Conservation (phyloP, 2,888 invertebrate genomes). For the Tetranychus piercei region DNA sequence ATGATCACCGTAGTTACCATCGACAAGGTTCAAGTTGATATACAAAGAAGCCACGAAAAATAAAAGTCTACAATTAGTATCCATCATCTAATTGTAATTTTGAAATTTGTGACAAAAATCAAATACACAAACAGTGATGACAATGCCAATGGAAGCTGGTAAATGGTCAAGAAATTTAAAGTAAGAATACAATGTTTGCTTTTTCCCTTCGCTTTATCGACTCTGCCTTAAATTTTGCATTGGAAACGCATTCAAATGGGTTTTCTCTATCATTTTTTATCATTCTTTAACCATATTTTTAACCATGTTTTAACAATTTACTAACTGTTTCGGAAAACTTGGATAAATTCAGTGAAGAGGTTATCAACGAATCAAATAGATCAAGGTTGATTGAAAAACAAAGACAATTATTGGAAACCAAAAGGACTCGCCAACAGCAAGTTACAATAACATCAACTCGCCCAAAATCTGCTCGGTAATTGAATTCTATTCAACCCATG, state of each 20-base stretch:
- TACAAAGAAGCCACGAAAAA: no score
- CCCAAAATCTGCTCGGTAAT: constrained; percentile 5
- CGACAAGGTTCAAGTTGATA: neutral
- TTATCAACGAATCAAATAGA: constrained; percentile 20
- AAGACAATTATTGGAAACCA: constrained; percentile 21
- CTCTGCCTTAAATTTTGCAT: neutral
- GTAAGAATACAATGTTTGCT: constrained; percentile 11
- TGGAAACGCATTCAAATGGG: neutral
- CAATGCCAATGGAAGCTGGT: neutral
- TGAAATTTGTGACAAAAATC: neutral
- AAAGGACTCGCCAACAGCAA: constrained; percentile 21
- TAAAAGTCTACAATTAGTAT: no score
- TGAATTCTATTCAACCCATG: neutral
- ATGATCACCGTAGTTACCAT: neutral
- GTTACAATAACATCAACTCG: constrained; percentile 15
- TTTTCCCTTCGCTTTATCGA: neutral
- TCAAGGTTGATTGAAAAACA: constrained; percentile 20
- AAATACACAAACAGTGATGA: neutral
- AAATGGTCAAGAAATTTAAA: constrained; percentile 23
- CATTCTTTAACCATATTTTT: no score
- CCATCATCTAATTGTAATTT: no score
- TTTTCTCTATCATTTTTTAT: neutral
- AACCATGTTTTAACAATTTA: neutral
- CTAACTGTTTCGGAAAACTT: neutral
- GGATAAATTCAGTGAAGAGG: constrained; percentile 16